phyloP scores from a whole-genome alignment of 2,888 invertebrate genomes.

The Diogma glabrata region DNA sequence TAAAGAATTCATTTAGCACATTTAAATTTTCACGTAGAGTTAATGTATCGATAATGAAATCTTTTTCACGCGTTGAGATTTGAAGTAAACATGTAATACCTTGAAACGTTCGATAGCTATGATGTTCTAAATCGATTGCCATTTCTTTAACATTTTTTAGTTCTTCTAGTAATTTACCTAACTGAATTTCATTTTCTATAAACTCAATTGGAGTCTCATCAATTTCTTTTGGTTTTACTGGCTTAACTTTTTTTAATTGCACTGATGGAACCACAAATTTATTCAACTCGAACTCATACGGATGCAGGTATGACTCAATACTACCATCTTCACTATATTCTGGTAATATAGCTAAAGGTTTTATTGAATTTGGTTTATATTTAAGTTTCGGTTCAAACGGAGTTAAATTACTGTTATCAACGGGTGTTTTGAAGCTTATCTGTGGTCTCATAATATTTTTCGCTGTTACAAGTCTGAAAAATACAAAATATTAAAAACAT shows the following conservation, averaged over 20 bases:
- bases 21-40: constrained; percentile 70
- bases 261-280: constrained; percentile 47
- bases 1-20: constrained; percentile 76
- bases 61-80: constrained; percentile 66
- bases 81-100: constrained; percentile 95
- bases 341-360: constrained; percentile 62
- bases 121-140: constrained; percentile 88
- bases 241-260: constrained; percentile 40
- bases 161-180: constrained; percentile 54
- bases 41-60: constrained; percentile 85
- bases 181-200: constrained; percentile 51
- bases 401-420: constrained; percentile 62
- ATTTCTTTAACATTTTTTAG: constrained; percentile 58
- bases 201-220: constrained; percentile 54
- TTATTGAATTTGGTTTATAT: constrained; percentile 78
- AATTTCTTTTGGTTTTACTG: constrained; percentile 38
- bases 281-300: constrained; percentile 76
- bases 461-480: constrained; percentile 48
- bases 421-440: constrained; percentile 65
- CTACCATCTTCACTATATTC: constrained; percentile 53
- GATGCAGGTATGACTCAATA: constrained; percentile 64
- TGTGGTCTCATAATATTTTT: constrained; percentile 74
- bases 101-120: constrained; percentile 82
- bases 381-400: constrained; percentile 76
- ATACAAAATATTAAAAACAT: not conserved